phyloP scores from a whole-genome alignment of 2,888 invertebrate species.

The Byasa hedistus region DNA sequence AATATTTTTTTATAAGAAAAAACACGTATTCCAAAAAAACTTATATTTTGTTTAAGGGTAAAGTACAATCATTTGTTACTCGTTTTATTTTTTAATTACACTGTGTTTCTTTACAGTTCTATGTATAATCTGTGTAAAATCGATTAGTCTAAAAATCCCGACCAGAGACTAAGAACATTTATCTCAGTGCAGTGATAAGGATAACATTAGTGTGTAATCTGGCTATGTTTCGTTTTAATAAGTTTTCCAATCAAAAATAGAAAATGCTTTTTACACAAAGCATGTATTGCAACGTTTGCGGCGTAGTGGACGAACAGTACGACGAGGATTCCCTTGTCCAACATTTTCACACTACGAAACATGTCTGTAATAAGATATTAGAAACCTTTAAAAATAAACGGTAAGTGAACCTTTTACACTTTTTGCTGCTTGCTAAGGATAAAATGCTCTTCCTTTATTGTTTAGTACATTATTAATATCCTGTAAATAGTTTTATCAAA shows the following conservation, averaged over 20 bases:
- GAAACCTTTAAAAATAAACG: constrained; percentile 48
- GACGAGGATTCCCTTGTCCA: constrained; percentile 44
- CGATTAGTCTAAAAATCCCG: background rate
- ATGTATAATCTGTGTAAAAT: background rate
- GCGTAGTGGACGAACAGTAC: constrained; percentile 48
- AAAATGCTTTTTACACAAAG: constrained; percentile 23
- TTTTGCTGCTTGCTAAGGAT: too few species aligned
- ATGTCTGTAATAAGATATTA: constrained; percentile 52
- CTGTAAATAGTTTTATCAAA: background rate
- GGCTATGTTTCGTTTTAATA: background rate
- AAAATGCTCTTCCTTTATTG: background rate
- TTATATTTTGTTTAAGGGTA: too few species aligned
- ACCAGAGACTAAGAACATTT: constrained; percentile 12
- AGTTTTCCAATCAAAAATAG: background rate
- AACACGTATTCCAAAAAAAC: too few species aligned
- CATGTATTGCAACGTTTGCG: constrained; percentile 54
- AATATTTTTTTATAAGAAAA: too few species aligned
- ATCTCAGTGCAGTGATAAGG: background rate
- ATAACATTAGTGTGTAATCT: constrained; percentile 1
- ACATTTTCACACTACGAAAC: constrained; percentile 48
- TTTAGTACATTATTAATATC: background rate
- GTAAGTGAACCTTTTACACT: constrained; percentile 42
- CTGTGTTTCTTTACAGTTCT: background rate
- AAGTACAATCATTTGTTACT: background rate
- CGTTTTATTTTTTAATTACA: background rate